Base-by-base conservation (phyloP, 1,140 invertebrate species). In the Drosophila serrata region DNA sequence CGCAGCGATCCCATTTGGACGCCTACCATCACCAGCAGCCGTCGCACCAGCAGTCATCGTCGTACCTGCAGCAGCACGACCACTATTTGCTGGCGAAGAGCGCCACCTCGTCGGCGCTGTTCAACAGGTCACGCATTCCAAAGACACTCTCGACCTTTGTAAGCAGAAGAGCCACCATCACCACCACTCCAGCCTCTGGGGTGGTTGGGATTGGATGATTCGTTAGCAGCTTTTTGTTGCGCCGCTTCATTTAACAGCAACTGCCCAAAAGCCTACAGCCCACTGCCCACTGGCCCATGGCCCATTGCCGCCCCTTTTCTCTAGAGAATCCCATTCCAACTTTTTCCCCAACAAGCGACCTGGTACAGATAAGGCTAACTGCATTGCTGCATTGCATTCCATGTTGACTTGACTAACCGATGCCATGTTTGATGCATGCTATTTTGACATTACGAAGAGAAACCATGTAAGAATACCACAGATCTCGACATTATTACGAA, bases 51-150 rank as follows among this genome's bases (percentile, higher is more conserved):
- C 45, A 65, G 19, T 67, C 75, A 27, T 77, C 79, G 40, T 79
- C 90, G 53, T 87, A 82, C 43, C 75, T 82, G 56, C 84, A 92
- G 46, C 86, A 86, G 60, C 78, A 90, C 49, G 91, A 92, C 61
- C 84, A 90, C 15, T 86, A 92, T 64, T 57, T 75, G 80, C 75
- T 92, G 69, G 73, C 90, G 9, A 93, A 92, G 76, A 91, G 91
- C 64, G 87, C 92, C 75, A 92, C 91, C 55, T 86, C 87, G 56
- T 80, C 92, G 72, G 88, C 91, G 62, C 76, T 92, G 69, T 91
- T 92, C 73, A 75, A 92, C 75, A 92, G 90, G 82, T 93, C 92
- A 81, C 92, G 92, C 91, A 93, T 93, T 93, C 91, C 92, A 92
- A 93, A 92, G 84, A 92, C 92, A 76, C 90, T 92, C 75, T 92